Evolutionary conservation across 2,113 vertebrate species (phyloP).

Genomic region (Oceanodroma tethys): DNA sequence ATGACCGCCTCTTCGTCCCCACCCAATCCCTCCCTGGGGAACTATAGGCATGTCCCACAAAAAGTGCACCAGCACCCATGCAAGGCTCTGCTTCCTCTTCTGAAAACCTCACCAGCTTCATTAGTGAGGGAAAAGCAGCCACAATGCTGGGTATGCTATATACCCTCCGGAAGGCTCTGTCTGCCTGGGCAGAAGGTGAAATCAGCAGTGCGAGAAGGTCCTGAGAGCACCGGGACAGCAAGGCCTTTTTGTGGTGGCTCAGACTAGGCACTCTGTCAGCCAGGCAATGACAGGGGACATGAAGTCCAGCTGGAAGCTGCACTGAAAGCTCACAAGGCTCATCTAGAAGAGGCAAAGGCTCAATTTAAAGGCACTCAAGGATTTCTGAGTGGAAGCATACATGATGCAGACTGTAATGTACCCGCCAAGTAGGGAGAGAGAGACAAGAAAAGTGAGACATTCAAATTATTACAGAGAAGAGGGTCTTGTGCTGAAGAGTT

Average conservation of each 20-base stretch:
- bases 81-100: neutral
- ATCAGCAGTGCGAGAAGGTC: neutral
- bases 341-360: neutral
- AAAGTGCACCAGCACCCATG: neutral
- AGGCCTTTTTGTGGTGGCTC: neutral
- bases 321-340: neutral
- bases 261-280: neutral
- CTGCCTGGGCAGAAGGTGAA: neutral
- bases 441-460: neutral
- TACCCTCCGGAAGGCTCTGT: neutral
- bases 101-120: neutral
- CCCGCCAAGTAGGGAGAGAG: neutral
- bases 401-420: neutral
- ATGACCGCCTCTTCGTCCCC: accelerated
- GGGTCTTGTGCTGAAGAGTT: neutral
- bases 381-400: neutral
- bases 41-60: neutral
- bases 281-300: neutral
- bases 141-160: neutral
- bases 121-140: neutral
- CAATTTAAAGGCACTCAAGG: neutral
- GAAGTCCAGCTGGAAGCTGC: neutral
- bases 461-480: neutral
- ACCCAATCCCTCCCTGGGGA: neutral
- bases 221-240: neutral